These are phyloP conservation scores for Charanyca ferruginea DNA, from an alignment of 2,888 invertebrate genomes.

Conservation along the genomic window DNA sequence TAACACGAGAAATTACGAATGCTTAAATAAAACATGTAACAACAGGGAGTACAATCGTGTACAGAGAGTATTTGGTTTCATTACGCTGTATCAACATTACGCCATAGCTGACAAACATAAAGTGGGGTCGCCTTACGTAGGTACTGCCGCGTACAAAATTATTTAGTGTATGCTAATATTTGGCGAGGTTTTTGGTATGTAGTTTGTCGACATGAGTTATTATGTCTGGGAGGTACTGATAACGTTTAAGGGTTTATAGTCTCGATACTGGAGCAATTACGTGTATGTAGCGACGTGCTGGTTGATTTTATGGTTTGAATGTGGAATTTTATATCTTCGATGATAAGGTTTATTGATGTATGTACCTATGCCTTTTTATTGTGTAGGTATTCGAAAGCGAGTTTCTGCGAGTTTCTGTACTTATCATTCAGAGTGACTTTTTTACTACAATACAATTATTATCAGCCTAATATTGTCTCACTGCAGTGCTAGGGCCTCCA, in stretches of 20 bases:
- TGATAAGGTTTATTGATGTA: constrained; percentile 6
- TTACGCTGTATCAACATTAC: constrained; percentile 73
- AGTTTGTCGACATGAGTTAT: constrained; percentile 67
- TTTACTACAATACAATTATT: too few relatives aligned
- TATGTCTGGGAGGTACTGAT: constrained; percentile 64
- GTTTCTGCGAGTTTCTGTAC: too few relatives aligned
- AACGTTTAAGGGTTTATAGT: constrained; percentile 58
- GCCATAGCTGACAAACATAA: constrained; percentile 62
- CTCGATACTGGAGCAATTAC: constrained; percentile 58
- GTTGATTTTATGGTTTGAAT: constrained; percentile 41
- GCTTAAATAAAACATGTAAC: constrained; percentile 56
- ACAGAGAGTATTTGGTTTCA: constrained; percentile 74
- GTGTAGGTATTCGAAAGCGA: too few relatives aligned
- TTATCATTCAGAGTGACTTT: too few relatives aligned
- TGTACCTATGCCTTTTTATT: too few relatives aligned
- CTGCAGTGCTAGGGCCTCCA: too few relatives aligned
- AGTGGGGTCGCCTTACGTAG: constrained; percentile 60
- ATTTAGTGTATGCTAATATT: constrained; percentile 75
- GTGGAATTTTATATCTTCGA: constrained; percentile 11
- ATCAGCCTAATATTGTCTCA: too few relatives aligned
- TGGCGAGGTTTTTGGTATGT: constrained; percentile 71
- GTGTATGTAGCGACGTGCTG: constrained; percentile 10
- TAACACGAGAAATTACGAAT: constrained; percentile 42
- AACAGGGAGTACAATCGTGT: constrained; percentile 35
- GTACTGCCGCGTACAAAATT: constrained; percentile 65